phyloP scores from a whole-genome alignment of 2,888 invertebrate species.

The Pomacea canaliculata region DNA sequence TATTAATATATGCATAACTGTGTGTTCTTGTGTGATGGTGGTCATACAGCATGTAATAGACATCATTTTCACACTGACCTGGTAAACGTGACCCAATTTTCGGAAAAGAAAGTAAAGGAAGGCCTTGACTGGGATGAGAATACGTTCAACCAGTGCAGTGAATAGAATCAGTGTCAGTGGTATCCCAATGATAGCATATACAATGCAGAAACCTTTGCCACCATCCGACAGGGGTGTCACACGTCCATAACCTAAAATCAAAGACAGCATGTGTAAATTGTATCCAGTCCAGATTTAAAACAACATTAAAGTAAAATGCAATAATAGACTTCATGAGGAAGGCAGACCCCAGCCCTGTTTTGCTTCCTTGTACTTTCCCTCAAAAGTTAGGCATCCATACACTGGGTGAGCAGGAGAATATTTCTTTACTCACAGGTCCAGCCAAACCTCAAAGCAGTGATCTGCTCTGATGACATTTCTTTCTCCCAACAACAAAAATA shows the following conservation, averaged over 20 bases:
- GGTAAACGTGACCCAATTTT: constrained; percentile 62
- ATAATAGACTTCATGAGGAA: no score
- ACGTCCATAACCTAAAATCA: constrained; percentile 84
- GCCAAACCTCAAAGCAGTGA: no score
- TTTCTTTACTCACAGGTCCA: not conserved
- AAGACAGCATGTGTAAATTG: constrained; percentile 1
- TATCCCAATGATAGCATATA: constrained; percentile 86
- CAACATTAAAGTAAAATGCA: no score
- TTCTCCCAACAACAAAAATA: no score
- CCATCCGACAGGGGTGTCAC: constrained; percentile 87
- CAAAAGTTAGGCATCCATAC: no score
- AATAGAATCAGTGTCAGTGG: constrained; percentile 87
- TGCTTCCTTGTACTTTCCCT: no score
- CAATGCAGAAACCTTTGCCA: constrained; percentile 89
- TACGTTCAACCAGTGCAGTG: constrained; percentile 84
- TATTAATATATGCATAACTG: not conserved
- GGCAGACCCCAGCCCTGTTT: no score
- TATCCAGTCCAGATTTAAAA: not conserved
- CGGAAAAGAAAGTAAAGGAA: constrained; percentile 74
- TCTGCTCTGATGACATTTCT: no score
- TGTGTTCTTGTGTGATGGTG: not conserved
- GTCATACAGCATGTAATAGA: not conserved
- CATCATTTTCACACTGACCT: constrained; percentile 29
- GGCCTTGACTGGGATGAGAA: constrained; percentile 81
- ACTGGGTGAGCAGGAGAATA: no score